These are phyloP conservation scores for Cyaniris semiargus DNA, from an alignment of 2,888 invertebrate species.

Conservation along the genomic window DNA sequence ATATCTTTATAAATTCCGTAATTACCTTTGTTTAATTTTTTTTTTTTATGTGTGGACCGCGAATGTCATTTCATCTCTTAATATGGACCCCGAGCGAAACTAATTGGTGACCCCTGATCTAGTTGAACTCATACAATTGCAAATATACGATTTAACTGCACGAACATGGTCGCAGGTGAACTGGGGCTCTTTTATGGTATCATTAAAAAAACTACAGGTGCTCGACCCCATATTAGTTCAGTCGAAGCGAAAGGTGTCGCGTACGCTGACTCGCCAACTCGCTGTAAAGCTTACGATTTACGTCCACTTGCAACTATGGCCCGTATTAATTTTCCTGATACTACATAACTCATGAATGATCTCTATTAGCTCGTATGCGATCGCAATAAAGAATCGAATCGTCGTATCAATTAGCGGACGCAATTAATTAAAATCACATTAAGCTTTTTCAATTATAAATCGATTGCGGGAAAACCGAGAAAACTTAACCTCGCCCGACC, in stretches of 20 bases:
- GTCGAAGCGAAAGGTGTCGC: conserved; percentile 57
- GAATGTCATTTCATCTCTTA: no score
- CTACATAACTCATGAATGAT: conserved; percentile 41
- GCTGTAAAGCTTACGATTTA: conserved; percentile 50
- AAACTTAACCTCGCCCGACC: conserved; percentile 54
- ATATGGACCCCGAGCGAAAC: no score
- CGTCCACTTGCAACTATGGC: conserved; percentile 46
- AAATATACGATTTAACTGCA: conserved; percentile 48
- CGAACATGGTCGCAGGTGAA: conserved; percentile 51
- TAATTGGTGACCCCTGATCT: no score
- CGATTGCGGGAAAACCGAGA: conserved; percentile 57
- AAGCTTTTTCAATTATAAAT: conserved; percentile 58
- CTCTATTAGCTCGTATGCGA: conserved; percentile 45
- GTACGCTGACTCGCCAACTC: conserved; percentile 48
- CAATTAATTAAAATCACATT: conserved; percentile 67
- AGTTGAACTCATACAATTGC: conserved; percentile 43
- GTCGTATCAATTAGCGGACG: conserved; percentile 44
- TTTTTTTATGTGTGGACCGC: no score
- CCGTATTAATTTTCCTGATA: conserved; percentile 53
- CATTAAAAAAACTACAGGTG: conserved; percentile 57
- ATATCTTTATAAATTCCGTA: no score
- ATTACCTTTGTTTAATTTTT: no score
- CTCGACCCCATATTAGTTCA: conserved; percentile 53
- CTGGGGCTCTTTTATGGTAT: conserved; percentile 51
- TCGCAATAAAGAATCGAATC: conserved; percentile 48